These are phyloP conservation scores for Ophraella communa DNA, from an alignment of 2,888 invertebrate genomes.

Conservation along the genomic window DNA sequence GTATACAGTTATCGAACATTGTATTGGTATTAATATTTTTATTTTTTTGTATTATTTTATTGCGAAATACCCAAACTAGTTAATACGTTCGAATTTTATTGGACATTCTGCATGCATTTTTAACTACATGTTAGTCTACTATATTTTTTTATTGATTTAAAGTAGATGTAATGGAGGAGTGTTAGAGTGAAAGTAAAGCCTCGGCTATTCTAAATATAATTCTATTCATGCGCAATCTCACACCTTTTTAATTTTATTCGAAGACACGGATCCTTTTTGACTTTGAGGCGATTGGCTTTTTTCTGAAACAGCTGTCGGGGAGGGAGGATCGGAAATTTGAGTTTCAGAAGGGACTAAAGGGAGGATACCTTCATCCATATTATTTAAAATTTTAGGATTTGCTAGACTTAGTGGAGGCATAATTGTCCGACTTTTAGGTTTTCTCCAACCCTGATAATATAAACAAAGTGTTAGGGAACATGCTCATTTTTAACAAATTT, in stretches of 20 bases:
- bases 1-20: constrained; percentile 11
- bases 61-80: constrained; percentile 34
- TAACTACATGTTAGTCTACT: constrained; percentile 24
- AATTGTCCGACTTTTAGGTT: constrained; percentile 78
- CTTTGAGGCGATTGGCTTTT: constrained; percentile 62
- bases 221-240: constrained; percentile 53
- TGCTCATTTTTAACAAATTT: constrained; percentile 26
- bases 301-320: constrained; percentile 62
- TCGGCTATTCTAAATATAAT: constrained; percentile 39
- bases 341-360: constrained; percentile 56
- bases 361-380: constrained; percentile 57
- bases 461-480: constrained; percentile 48
- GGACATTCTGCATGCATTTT: constrained; percentile 36
- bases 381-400: constrained; percentile 63
- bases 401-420: constrained; percentile 68
- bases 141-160: constrained; percentile 6
- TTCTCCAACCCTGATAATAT: constrained; percentile 75
- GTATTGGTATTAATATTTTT: neutral
- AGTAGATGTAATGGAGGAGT: constrained; percentile 17
- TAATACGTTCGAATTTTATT: constrained; percentile 18
- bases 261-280: constrained; percentile 63
- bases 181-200: constrained; percentile 29
- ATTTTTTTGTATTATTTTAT: neutral
- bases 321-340: constrained; percentile 59
- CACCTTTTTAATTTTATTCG: constrained; percentile 63